Conservation (phyloP, 2,113 vertebrate species). For the Chamaetylas fuelleborni region DNA sequence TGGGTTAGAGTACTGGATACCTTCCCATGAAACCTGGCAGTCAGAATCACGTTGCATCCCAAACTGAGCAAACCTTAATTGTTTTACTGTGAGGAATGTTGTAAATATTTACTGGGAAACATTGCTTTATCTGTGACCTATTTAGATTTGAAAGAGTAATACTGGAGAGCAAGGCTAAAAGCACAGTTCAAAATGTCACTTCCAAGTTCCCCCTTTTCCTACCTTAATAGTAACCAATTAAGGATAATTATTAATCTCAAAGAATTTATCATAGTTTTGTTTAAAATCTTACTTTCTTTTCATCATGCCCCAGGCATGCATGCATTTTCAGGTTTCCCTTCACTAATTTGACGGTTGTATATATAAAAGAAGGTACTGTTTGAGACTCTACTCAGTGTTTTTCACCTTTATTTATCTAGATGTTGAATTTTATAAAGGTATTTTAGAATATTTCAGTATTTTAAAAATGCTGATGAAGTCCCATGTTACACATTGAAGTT, state of each 20-base stretch:
- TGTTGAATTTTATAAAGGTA: background rate
- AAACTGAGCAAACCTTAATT: background rate
- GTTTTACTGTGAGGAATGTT: background rate
- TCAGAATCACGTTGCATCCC: background rate
- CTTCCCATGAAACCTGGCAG: background rate
- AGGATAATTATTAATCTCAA: background rate
- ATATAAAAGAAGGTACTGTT: background rate
- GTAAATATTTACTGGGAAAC: background rate
- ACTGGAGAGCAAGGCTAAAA: background rate
- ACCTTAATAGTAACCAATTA: background rate
- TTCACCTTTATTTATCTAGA: background rate
- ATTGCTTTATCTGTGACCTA: background rate
- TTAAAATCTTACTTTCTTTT: background rate
- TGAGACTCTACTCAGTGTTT: background rate
- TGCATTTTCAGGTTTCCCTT: background rate
- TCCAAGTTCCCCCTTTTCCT: background rate
- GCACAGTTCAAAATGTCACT: background rate
- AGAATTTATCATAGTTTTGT: fast-evolving
- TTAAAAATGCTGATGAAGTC: background rate
- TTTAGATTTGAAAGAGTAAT: background rate
- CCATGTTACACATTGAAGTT: background rate
- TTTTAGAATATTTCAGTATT: background rate
- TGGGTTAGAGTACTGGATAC: background rate
- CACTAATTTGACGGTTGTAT: background rate
- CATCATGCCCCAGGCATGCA: fast-evolving